Base-by-base conservation (phyloP, 2,797 vertebrate genomes). In the Sebastes minor region DNA sequence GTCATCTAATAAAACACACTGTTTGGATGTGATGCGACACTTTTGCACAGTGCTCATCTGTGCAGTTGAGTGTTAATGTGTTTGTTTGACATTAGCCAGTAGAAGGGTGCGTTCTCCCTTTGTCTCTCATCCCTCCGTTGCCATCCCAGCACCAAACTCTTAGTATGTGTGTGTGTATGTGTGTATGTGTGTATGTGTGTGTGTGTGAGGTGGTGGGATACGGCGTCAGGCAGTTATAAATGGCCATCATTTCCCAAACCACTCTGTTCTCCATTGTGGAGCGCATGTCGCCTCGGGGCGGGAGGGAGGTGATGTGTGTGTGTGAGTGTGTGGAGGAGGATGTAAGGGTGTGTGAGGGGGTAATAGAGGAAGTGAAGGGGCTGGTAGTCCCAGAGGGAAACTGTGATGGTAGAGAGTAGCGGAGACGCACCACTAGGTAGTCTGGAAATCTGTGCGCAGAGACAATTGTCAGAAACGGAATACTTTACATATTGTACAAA, bases 1-100 rank as follows among this genome's bases (percentile, higher is more conserved):
- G 71, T 84, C 68, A 61, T 70, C 8, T 56, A 11, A 65, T 78
- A 83, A 83, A 83, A 89, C 79, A 71, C 76, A 85, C 69, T 18
- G 69, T 86, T 95, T 94, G 95, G 93, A 95, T 96, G 96, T 96
- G 93, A 95, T 96, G 96, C 96, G 93, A 97, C 95, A 97, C 95
- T 94, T 94, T 94, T 95, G 73, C 30, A 20, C 74, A 79, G 66
- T 65, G 96, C 96, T 97, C 97, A 96, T 97, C 97, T 97, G 96
- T 96, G 94, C 96, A 96, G 95, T 97, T 97, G 96, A 96, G 95
- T 96, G 96, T 96, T 97, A 97, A 97, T 97, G 73, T 85, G 81
- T 97, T 96, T 96, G 96, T 96, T 35, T 35, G 96, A 97, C 97
- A 97, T 97, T 96, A 97, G 95, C 94, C 88, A 84, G 95, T 86